Base-by-base conservation (phyloP, 2,888 invertebrate species). In the Lathronympha strigana region DNA sequence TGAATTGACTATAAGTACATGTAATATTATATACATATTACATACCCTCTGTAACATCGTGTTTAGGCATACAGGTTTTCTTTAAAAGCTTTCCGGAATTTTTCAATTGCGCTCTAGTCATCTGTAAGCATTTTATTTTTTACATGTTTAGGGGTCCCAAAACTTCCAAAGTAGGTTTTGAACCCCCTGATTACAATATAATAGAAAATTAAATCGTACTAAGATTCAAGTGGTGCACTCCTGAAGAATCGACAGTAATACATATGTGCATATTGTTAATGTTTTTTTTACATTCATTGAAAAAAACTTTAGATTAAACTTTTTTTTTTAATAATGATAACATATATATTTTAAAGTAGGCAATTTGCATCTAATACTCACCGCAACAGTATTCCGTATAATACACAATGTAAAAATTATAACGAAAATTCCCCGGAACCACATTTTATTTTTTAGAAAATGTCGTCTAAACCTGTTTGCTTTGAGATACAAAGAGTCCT, bases 41-140 rank as follows among this genome's bases (percentile, higher is more conserved):
- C 64, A 71, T 67, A 83, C 82, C 84, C 74, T 83, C 84, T 11
- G 78, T 80, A 0, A 84, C 81, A 43, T 77, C 71, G 61, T 77
- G 75, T 71, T 84, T 84, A 2, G 76, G 74, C 73, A 80, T 77
- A 66, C 84, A 84, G n/a, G 75, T 70, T 28, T 83, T 84, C 67
- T 80, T 84, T 4, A 83, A 53, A 38, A 82, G 60, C 68, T 81
- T 80, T 0, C 79, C 76, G 0, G 84, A 79, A 57, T 71, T 80
- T 69, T 84, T 84, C 19, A 85, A 53, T 69, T 84, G 84, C 33
- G 81, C 76, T 58, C 77, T 76, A 0, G 83, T 79, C 82, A 86
- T 81, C 82, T 85, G 66, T n/a, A 69, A 69, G 50, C 4, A 15
- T n/a, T 5, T 4, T 1, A 21, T 9, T 11, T n/a, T n/a, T n/a